A percentile compares a stretch with the other conserved stretches of the same genome.
Evolutionary conservation across 92 coral and sea anemone species (phyloP).

Genomic region (Hydrozoanthus gracilis): DNA sequence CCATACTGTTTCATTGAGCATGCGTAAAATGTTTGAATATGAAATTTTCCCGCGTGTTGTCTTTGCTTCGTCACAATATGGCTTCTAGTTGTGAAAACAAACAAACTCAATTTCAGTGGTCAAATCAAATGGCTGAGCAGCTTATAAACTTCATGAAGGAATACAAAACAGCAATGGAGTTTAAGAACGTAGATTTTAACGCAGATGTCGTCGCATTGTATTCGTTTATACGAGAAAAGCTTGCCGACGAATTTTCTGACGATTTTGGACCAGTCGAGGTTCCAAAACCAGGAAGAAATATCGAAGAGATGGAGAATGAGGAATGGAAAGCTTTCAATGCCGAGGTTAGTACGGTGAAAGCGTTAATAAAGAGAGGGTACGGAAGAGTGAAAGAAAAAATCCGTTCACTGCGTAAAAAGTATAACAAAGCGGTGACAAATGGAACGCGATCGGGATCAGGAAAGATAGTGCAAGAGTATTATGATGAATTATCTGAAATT

Average conservation of each 20-base stretch:
- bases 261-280: constrained; percentile 57
- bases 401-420: constrained; percentile 50
- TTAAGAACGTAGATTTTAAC: constrained; percentile 50
- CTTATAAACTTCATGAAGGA: constrained; percentile 21
- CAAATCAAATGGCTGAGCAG: constrained; percentile 22
- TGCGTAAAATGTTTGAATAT: neutral
- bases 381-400: constrained; percentile 58
- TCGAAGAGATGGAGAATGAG: constrained; percentile 37
- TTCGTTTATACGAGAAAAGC: constrained; percentile 26
- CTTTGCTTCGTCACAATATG: too few species aligned
- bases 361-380: constrained; percentile 51
- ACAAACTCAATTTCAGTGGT: constrained; percentile 29
- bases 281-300: constrained; percentile 9
- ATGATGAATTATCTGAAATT: constrained; percentile 49
- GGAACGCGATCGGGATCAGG: constrained; percentile 62
- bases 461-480: constrained; percentile 55
- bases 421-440: constrained; percentile 58
- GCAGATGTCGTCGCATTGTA: constrained; percentile 54
- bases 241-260: constrained; percentile 35
- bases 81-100: constrained; percentile 6
- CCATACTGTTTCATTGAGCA: neutral
- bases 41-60: too few species aligned
- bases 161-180: constrained; percentile 50
- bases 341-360: constrained; percentile 46
- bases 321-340: constrained; percentile 43